These are phyloP conservation scores for Diorhabda sublineata DNA, from an alignment of 1,140 invertebrate species.

Conservation along the genomic window DNA sequence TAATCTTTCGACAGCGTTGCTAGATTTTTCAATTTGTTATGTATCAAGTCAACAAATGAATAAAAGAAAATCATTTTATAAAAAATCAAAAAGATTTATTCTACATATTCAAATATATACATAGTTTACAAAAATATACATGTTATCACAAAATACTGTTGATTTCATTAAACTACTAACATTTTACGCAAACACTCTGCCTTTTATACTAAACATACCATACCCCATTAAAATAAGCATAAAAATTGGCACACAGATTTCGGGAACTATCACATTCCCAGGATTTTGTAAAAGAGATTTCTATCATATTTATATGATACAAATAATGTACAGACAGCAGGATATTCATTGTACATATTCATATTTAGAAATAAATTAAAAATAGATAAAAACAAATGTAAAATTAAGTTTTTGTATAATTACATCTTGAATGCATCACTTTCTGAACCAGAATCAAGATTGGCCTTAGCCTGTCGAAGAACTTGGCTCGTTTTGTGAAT, in stretches of 20 bases:
- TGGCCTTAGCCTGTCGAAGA: slow-evolving; percentile 56
- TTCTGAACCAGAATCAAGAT: slow-evolving; percentile 49
- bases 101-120: not conserved
- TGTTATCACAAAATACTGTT: slow-evolving; percentile 13
- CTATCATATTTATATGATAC: slow-evolving; percentile 4
- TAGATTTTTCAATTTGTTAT: no score
- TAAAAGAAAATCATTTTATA: not conserved
- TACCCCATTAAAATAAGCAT: slow-evolving; percentile 11
- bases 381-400: not conserved
- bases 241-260: slow-evolving; percentile 31
- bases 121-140: slow-evolving; percentile 15
- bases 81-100: not conserved
- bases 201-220: slow-evolving; percentile 10
- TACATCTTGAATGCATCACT: slow-evolving; percentile 33
- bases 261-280: slow-evolving; percentile 33
- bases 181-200: slow-evolving; percentile 3
- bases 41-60: not conserved
- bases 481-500: slow-evolving; percentile 61
- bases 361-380: not conserved
- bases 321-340: not conserved
- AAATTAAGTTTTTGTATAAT: not conserved
- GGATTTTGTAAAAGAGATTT: slow-evolving; percentile 8
- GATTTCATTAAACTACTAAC: slow-evolving; percentile 11
- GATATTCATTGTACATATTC: not conserved
- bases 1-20: no score